Evolutionary conservation across 2,888 invertebrate species (phyloP).

Genomic region (Nymphalis polychloros): DNA sequence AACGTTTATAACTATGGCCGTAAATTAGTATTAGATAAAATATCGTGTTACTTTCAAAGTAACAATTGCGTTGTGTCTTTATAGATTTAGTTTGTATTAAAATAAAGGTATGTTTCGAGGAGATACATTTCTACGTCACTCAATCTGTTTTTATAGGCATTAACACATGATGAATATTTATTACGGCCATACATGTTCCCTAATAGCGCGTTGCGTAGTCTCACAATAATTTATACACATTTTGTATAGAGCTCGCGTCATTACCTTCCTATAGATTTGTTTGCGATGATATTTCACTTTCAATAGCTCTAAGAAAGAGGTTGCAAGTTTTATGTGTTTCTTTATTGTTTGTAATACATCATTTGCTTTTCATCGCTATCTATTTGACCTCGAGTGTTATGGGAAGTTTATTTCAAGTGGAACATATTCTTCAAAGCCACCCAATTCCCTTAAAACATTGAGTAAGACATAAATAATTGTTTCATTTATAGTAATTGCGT

Average conservation of each 20-base stretch:
- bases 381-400: conserved; percentile 16
- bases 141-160: conserved; percentile 57
- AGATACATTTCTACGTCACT: conserved; percentile 23
- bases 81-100: no score
- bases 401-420: background rate
- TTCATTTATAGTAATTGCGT: no score
- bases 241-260: conserved; percentile 62
- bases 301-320: conserved; percentile 39
- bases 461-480: no score
- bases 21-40: no score
- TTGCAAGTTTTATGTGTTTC: conserved; percentile 34
- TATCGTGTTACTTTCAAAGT: no score
- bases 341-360: conserved; percentile 39
- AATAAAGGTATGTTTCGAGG: background rate
- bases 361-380: conserved; percentile 33
- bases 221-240: conserved; percentile 54
- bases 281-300: conserved; percentile 43
- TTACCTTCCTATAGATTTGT: conserved; percentile 64
- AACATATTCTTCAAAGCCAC: background rate
- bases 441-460: no score
- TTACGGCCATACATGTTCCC: conserved; percentile 51
- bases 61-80: no score
- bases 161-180: conserved; percentile 65
- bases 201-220: conserved; percentile 57
- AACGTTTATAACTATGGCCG: no score